These are phyloP conservation scores for Eunapius fragilis DNA, from an alignment of 37 sponge, comb jelly and placozoan genomes.

Conservation along the genomic window DNA sequence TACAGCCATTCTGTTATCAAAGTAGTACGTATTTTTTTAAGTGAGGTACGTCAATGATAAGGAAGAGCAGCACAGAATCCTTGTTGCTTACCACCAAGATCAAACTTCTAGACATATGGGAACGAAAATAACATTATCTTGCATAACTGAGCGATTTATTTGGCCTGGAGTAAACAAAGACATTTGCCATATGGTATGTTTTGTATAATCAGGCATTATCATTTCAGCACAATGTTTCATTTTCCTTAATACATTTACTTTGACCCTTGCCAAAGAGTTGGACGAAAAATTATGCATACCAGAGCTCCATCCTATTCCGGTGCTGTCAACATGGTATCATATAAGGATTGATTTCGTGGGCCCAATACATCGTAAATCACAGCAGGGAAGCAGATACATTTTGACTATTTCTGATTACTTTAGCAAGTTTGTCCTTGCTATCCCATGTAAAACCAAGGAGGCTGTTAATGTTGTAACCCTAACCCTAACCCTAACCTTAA, in stretches of 20 bases:
- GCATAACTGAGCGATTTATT: too few species aligned
- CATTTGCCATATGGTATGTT: conserved; percentile 12
- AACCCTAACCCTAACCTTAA: too few species aligned
- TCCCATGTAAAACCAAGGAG: too few species aligned
- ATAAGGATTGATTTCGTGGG: conserved; percentile 1
- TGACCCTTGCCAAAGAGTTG: not conserved
- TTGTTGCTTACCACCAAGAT: conserved; percentile 16
- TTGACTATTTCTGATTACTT: too few species aligned
- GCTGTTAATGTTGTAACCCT: too few species aligned
- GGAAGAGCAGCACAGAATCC: conserved; percentile 11
- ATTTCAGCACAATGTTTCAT: not conserved
- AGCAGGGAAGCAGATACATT: not conserved
- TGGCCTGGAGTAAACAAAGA: too few species aligned
- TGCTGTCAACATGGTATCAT: not conserved
- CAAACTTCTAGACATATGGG: conserved; percentile 33
- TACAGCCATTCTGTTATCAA: not conserved
- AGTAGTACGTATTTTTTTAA: not conserved
- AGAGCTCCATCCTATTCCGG: not conserved
- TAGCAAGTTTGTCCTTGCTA: too few species aligned
- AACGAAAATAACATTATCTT: too few species aligned
- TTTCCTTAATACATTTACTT: not conserved
- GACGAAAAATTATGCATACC: not conserved
- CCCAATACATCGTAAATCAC: not conserved
- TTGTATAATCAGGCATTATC: not conserved
- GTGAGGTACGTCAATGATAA: not conserved